These are phyloP conservation scores for Tragelaphus scriptus DNA, from an alignment of 2,113 vertebrate genomes.

Conservation along the genomic window DNA sequence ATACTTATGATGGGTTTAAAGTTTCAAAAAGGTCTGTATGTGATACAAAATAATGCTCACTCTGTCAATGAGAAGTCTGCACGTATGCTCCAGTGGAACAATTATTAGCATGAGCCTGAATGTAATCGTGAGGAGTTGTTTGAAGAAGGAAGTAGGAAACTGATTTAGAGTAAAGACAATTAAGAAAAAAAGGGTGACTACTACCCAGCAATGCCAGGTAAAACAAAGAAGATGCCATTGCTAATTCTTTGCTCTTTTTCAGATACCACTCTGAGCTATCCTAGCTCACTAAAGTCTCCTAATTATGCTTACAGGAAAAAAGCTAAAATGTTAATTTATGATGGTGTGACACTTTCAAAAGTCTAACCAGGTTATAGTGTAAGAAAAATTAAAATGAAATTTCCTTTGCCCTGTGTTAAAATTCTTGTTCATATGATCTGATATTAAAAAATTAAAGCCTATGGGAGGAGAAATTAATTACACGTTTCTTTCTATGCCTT, in stretches of 20 bases:
- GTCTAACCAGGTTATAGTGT: not conserved
- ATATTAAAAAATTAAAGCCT: conserved; percentile 44
- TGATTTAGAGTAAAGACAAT: not conserved
- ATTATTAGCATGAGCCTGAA: not conserved
- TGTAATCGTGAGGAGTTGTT: not conserved
- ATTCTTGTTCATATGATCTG: conserved; percentile 47
- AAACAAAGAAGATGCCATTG: not conserved
- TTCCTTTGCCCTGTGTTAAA: conserved; percentile 17
- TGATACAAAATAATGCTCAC: not conserved
- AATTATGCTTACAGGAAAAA: not conserved
- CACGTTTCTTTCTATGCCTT: not conserved
- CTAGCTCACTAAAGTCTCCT: not conserved
- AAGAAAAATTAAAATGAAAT: conserved; percentile 26
- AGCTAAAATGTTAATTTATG: conserved; percentile 27
- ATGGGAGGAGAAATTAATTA: conserved; percentile 37
- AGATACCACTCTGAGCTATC: not conserved
- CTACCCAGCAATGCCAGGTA: not conserved
- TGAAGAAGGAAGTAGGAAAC: not conserved
- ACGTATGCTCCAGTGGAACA: not conserved
- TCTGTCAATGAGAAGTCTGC: not conserved
- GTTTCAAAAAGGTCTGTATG: not conserved
- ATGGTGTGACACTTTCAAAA: not conserved
- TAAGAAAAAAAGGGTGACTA: not conserved
- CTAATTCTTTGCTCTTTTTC: not conserved
- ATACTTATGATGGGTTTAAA: not conserved